Conservation (phyloP, 2,113 vertebrate genomes). For the Bos javanicus region DNA sequence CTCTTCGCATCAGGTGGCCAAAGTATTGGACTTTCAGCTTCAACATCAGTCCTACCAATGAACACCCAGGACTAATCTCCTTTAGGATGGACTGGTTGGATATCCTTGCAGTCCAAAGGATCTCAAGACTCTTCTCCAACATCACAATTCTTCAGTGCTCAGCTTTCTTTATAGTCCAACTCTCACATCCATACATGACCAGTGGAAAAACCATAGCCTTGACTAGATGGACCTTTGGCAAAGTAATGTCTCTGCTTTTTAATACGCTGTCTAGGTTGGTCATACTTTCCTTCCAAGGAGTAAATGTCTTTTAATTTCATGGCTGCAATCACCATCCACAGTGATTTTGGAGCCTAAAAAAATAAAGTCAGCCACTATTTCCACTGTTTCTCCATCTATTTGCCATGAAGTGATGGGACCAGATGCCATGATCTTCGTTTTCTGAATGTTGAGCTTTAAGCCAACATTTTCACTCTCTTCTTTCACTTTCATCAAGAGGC, state of each 20-base stretch:
- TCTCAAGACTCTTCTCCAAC: background rate
- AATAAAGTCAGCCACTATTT: background rate
- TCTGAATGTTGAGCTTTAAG: background rate
- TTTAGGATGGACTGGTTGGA: background rate
- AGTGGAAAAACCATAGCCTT: background rate
- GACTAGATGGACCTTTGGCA: background rate
- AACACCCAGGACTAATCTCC: background rate
- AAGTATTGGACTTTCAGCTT: background rate
- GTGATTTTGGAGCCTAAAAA: background rate
- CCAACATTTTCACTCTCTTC: rapidly evolving
- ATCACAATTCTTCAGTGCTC: background rate
- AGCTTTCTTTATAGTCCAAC: background rate
- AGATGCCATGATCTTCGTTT: background rate
- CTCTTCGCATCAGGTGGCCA: rapidly evolving
- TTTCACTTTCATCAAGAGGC: background rate
- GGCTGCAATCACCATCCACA: background rate
- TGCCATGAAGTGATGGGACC: background rate
- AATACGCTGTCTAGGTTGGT: too few species aligned
- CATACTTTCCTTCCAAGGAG: too few species aligned
- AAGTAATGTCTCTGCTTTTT: too few species aligned
- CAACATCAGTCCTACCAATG: background rate
- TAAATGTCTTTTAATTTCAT: background rate
- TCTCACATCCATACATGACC: background rate
- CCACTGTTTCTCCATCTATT: background rate
- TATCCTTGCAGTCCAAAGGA: background rate